Evolutionary conservation across 2,888 invertebrate genomes (phyloP).

Genomic region (Sepioteuthis lessoniana): DNA sequence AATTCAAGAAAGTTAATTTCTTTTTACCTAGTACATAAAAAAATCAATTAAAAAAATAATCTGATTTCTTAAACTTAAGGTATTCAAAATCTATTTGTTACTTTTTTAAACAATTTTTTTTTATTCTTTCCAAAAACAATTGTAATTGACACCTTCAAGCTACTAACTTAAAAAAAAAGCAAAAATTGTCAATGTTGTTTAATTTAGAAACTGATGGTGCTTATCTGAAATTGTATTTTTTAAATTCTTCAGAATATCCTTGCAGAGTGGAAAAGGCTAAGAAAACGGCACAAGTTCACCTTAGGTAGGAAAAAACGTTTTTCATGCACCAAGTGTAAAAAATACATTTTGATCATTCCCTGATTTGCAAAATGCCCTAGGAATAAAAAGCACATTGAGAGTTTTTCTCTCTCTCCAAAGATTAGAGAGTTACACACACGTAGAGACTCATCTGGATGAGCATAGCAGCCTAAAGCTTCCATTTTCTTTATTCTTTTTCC

Average conservation of each 20-base stretch:
- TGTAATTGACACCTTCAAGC: not conserved
- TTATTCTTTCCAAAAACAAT: constrained; percentile 33
- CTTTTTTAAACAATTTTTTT: not conserved
- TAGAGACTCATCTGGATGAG: not conserved
- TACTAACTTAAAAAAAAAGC: not conserved
- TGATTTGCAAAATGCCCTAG: constrained; percentile 14
- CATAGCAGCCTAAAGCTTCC: not conserved
- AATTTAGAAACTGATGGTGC: too few relatives aligned
- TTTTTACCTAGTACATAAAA: not conserved
- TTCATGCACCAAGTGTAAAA: not conserved
- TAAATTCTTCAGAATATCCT: not conserved
- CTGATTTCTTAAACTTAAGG: not conserved
- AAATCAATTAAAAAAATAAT: too few relatives aligned
- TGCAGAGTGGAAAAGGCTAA: not conserved
- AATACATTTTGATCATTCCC: not conserved
- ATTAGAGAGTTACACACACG: not conserved
- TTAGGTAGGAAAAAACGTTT: not conserved
- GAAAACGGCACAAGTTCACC: not conserved
- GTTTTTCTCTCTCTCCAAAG: constrained; percentile 11
- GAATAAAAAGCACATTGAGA: not conserved
- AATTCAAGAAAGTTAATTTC: not conserved
- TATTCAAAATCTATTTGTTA: not conserved
- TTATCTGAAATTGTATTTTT: not conserved
- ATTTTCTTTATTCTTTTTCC: not conserved
- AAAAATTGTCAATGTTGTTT: not conserved